A percentile compares a stretch with the other conserved stretches of the same genome.
These are phyloP conservation scores for Dione vanillae DNA, from an alignment of 2,888 invertebrate species.

Conservation along the genomic window DNA sequence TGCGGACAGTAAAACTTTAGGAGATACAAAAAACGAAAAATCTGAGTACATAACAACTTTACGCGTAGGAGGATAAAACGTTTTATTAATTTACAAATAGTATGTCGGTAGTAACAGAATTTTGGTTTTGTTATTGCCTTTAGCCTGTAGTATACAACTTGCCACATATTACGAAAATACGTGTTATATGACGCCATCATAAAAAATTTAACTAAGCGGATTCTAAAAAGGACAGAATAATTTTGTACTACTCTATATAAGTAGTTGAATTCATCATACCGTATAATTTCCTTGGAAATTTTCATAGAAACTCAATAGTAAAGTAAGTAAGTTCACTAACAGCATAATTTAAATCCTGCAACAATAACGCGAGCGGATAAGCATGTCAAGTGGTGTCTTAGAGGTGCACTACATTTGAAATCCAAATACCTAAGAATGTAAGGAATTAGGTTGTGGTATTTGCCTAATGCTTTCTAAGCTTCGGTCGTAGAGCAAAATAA, in stretches of 20 bases:
- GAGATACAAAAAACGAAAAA: conserved; percentile 4
- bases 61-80: conserved; percentile 1
- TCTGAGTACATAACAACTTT: conserved; percentile 8
- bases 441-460: conserved; percentile 45
- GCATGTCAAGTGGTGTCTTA: conserved; percentile 35
- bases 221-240: background rate
- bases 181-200: too few species aligned
- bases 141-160: background rate
- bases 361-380: conserved; percentile 37
- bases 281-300: background rate
- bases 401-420: conserved; percentile 36
- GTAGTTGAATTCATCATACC: background rate
- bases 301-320: background rate
- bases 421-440: conserved; percentile 37
- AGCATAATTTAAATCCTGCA: conserved; percentile 29
- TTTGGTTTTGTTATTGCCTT: background rate
- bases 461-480: conserved; percentile 48
- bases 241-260: background rate
- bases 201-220: too few species aligned
- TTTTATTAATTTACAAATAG: background rate
- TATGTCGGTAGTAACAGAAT: background rate
- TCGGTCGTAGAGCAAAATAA: conserved; percentile 37
- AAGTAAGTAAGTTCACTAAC: conserved; percentile 7
- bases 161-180: too few species aligned
- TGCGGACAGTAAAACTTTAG: background rate